These are phyloP conservation scores for Urosaurus nigricauda DNA, from an alignment of 2,797 vertebrate species.

Conservation along the genomic window DNA sequence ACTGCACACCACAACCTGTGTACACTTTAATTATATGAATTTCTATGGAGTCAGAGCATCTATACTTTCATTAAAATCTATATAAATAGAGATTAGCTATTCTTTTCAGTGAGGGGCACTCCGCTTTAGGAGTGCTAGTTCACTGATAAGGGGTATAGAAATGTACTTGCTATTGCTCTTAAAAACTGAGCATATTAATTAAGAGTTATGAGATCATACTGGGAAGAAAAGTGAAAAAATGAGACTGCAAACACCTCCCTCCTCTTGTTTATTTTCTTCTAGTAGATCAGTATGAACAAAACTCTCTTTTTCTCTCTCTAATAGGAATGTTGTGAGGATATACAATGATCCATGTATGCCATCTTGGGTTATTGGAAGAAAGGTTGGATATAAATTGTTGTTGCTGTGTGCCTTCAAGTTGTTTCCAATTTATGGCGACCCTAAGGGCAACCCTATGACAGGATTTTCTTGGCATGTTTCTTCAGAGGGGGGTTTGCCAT, in stretches of 20 bases:
- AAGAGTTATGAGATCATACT: neutral
- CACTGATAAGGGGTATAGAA: too few relatives aligned
- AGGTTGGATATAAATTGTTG: neutral
- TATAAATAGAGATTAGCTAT: neutral
- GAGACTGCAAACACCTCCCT: neutral
- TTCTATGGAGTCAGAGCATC: neutral
- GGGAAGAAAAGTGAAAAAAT: neutral
- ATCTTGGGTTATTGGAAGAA: neutral
- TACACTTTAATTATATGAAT: neutral
- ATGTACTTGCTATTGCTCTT: neutral
- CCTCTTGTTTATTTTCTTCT: neutral
- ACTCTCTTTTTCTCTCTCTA: neutral
- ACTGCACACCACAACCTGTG: neutral
- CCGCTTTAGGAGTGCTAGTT: too few relatives aligned
- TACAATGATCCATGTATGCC: neutral
- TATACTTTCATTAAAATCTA: neutral
- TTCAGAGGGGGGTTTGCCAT: too few relatives aligned
- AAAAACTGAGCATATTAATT: neutral
- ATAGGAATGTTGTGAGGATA: neutral
- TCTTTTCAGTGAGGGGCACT: neutral
- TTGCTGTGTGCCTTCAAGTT: too few relatives aligned
- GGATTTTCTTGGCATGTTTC: too few relatives aligned
- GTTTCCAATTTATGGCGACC: too few relatives aligned
- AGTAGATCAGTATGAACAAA: neutral
- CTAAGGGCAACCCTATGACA: too few relatives aligned